These are phyloP conservation scores for Candidula unifasciata DNA, from an alignment of 2,888 invertebrate species.

Conservation along the genomic window DNA sequence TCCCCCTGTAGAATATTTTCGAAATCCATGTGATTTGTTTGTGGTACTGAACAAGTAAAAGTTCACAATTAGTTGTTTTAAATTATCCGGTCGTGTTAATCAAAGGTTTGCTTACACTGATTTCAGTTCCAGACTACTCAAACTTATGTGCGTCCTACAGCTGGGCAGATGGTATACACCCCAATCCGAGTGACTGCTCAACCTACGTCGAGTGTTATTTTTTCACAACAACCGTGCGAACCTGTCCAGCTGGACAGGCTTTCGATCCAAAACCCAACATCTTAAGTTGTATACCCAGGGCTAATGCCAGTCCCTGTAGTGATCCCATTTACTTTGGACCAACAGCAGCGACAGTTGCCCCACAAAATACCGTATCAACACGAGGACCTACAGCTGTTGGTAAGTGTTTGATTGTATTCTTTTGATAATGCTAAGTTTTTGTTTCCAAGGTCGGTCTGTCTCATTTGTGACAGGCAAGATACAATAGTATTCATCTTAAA, in stretches of 20 bases:
- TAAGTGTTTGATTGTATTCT: not conserved
- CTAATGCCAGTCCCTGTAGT: not conserved
- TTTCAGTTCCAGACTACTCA: not conserved
- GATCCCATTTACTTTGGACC: not conserved
- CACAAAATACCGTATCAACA: not conserved
- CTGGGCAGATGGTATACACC: slow-evolving; percentile 35
- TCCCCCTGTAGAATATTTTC: too few relatives aligned
- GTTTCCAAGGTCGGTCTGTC: too few relatives aligned
- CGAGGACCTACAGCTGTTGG: not conserved
- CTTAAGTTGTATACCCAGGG: not conserved
- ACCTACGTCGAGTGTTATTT: not conserved
- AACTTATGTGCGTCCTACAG: not conserved
- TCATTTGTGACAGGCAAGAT: too few relatives aligned
- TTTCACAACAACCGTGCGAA: not conserved
- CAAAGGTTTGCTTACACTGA: too few relatives aligned
- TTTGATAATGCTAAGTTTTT: too few relatives aligned
- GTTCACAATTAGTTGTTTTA: too few relatives aligned
- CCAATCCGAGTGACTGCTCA: slow-evolving; percentile 26
- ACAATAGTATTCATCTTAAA: too few relatives aligned
- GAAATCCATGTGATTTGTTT: too few relatives aligned
- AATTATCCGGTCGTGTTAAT: too few relatives aligned
- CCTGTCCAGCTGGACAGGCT: not conserved
- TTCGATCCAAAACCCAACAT: slow-evolving; percentile 8
- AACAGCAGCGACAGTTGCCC: not conserved
- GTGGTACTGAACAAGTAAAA: too few relatives aligned